Base-by-base conservation (phyloP, 2,113 vertebrate genomes). In the Cryptomyrus ogoouensis region DNA sequence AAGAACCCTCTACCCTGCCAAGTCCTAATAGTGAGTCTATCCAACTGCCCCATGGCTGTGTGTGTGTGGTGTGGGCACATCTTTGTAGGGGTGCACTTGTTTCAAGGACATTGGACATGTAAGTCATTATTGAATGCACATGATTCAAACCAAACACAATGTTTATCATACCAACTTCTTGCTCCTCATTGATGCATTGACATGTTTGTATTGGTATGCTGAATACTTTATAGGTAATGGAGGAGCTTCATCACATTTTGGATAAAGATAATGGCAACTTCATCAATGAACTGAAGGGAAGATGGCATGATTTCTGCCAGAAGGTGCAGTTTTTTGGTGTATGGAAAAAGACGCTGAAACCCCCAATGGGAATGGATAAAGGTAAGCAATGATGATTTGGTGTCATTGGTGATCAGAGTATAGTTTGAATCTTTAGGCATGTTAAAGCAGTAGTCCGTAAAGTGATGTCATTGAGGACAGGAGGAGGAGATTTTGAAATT, bases 321-420 rank as follows among this genome's bases (percentile, higher is more conserved):
- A 87, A 70, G 24, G 56, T 90, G 87, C 50, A 88, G 52, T 88
- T 88, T 88, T 62, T 74, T 88, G 88, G 89, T 80, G 88, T 90
- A 21, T 92, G 89, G 87, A 91, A 88, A 88, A 91, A 91, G 35
- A 1, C 0, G 53, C 44, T 90, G 52, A 92, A 92, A 90, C 89
- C 91, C 31, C 91, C 92, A 89, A 80, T 92, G 31, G 87, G 87
- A 88, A 90, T 92, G 89, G 90, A 90, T 56, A 90, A 93, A 92
- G 90, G 91, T 91, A 93, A 5, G 15, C 2, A 88, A 70, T 91
- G 87, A 27, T 90, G 90, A 88, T 90, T 88, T 88, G 58, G n/a
- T 88, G 21, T 91, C 19, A 21, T 56, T 56, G 19, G 52, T 56
- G 52, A 56, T 19, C 19, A 19, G 52, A 21, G 52, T 56, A 56